A percentile compares a stretch with the other conserved stretches of the same genome.
These are phyloP conservation scores for Thryonomys swinderianus DNA, from an alignment of 2,113 vertebrate species.

Conservation along the genomic window DNA sequence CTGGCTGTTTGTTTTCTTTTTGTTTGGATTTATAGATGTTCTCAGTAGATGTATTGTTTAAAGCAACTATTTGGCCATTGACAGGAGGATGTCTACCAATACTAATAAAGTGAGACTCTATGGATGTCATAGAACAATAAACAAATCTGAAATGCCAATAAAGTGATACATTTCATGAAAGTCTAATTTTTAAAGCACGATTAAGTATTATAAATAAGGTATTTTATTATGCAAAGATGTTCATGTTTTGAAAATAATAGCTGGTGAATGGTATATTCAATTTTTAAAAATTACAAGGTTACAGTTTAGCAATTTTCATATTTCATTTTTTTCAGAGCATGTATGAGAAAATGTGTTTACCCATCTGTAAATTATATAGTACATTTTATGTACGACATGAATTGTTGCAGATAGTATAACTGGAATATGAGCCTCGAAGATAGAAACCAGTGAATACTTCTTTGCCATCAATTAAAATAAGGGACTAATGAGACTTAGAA, in stretches of 20 bases:
- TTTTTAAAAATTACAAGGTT: neutral
- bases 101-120: neutral
- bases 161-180: slow-evolving; percentile 32
- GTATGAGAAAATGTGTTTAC: slow-evolving; percentile 5
- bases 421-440: neutral
- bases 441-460: neutral
- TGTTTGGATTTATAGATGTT: neutral
- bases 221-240: slow-evolving; percentile 27
- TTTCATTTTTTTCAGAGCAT: slow-evolving; percentile 4
- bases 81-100: neutral
- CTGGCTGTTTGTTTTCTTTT: too few relatives aligned
- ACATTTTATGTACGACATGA: neutral
- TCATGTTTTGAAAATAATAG: slow-evolving; percentile 46
- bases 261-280: neutral
- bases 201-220: slow-evolving; percentile 12
- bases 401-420: neutral
- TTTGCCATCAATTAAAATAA: slow-evolving; percentile 31
- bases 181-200: neutral
- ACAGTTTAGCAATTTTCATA: neutral
- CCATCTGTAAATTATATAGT: neutral
- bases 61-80: neutral
- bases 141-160: neutral
- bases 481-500: neutral
- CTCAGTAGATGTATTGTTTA: neutral
- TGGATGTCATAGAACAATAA: neutral